Evolutionary conservation across 2,113 vertebrate genomes (phyloP), one percentile per base, ranked within the genome.

Genomic region (Lampris megalopsis): DNA sequence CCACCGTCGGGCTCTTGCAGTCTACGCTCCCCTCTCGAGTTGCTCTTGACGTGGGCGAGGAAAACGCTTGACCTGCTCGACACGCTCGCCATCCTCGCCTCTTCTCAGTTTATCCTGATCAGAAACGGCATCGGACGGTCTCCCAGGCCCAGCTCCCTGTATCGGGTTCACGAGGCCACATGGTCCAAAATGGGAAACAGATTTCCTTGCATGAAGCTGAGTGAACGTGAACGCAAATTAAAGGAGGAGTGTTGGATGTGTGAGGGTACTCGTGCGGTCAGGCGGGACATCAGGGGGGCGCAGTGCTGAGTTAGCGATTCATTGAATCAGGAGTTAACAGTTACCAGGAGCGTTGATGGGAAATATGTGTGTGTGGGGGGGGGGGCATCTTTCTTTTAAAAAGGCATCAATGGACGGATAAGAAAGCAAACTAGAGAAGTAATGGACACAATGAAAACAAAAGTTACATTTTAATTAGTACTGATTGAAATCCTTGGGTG

Each of bases 161-260:
- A 75, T 80, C 69, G 68, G 63, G 70, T 87, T 77, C 79, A 62
- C 9, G 59, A 45, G 86, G 75, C 80, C 66, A 62, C 38, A 0
- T 13, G 71, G 43, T 75, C 71, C 62, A 83, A 24, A 86, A 91
- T 78, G 75, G 81, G 72, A 92, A 91, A 89, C 87, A 87, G 82
- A 88, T 88, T 90, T 48, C 58, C 50, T 10, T 45, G 7, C 38
- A 62, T 72, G 52, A 72, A 42, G 69, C 73, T 68, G 67, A 75
- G 81, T 79, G 88, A 85, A 84, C 91, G 87, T 84, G 73, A 86
- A 83, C 75, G 88, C 80, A 84, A 84, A 73, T 66, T 90, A 87
- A 85, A 80, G 9, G 10, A 86, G 81, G 87, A 88, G 86, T 87
- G 88, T 65, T 84, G 54, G 49, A 83, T 43, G 71, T 73, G 87